Conservation (phyloP, 2,797 vertebrate genomes). For the Sphenopsis melanotis region DNA sequence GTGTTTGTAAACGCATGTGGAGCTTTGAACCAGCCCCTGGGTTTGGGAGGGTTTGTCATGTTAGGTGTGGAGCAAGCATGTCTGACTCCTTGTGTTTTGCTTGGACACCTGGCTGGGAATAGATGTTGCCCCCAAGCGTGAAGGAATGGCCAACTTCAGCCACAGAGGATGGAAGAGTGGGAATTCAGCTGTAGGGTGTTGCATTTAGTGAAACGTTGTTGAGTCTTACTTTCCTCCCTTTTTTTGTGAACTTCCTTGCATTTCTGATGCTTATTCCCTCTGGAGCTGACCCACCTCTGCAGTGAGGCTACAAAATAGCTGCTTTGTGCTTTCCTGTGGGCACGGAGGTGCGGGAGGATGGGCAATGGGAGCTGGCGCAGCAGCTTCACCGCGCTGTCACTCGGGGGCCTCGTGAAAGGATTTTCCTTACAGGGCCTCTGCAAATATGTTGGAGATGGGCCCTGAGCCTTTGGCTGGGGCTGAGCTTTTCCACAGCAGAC, state of each 20-base stretch:
- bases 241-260: not conserved
- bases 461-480: conserved; percentile 66
- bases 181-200: not conserved
- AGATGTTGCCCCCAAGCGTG: not conserved
- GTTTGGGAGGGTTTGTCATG: not conserved
- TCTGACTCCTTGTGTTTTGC: not conserved
- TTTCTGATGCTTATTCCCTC: not conserved
- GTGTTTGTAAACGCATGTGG: not conserved
- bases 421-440: conserved; percentile 72
- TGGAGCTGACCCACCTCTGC: not conserved
- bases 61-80: not conserved
- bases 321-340: not conserved
- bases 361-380: not conserved
- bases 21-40: not conserved
- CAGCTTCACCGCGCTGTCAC: not conserved
- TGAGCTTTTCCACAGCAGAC: conserved; percentile 69
- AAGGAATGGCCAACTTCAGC: not conserved
- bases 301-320: not conserved
- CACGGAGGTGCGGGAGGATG: not conserved
- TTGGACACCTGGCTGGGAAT: conserved; percentile 25
- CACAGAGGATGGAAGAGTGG: rapidly evolving
- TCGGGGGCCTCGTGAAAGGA: conserved; percentile 30
- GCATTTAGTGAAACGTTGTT: rapidly evolving
- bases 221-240: not conserved
- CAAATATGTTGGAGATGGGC: conserved; percentile 69